Evolutionary conservation across 2,113 vertebrate genomes (phyloP), one percentile per base, ranked within the genome.

Genomic region (Maccullochella peelii): DNA sequence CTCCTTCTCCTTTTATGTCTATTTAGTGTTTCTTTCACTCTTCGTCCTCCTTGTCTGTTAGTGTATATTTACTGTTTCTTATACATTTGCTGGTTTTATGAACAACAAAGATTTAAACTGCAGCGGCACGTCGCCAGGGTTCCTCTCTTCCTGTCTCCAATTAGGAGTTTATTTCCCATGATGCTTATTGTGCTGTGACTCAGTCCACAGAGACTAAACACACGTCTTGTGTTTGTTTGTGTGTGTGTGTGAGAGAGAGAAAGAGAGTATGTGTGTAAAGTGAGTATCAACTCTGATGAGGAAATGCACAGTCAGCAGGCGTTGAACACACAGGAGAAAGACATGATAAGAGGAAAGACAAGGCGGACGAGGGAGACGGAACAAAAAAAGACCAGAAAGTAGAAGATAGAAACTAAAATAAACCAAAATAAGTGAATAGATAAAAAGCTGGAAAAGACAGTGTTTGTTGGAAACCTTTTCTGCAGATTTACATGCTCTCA

Each of bases 111-210:
- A 49, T 63, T 44, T 44, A 6, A 47, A 15, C 23, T 23, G 42
- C 11, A 1, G 10, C 1, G 11, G 6, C 6, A 11, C 30, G 5
- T 79, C 65, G 62, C 73, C 36, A 2, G 2, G 14, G 1, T 63
- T 52, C 49, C 79, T 52, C 50, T 33, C 40, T 49, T 9, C 57
- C 65, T 36, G 40, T 66, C 73, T 67, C 86, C 89, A 93, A 84
- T 91, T 91, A 90, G 76, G 77, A 69, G 30, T 85, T 90, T 77
- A 87, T 90, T 89, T 90, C 85, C 87, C 87, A 69, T 74, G 87
- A 72, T 75, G 83, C 77, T 65, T 73, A 55, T 79, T 86, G 90
- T 82, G 70, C 73, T 70, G 76, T 52, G 79, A 82, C 71, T 82
- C 81, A 55, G 58, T 87, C 89, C 83, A 52, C 55, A 33, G 89